Percentiles rank a stretch among this genome's conserved stretches.
Conservation (phyloP, 2,888 invertebrate genomes). For the Hemithea aestivaria region DNA sequence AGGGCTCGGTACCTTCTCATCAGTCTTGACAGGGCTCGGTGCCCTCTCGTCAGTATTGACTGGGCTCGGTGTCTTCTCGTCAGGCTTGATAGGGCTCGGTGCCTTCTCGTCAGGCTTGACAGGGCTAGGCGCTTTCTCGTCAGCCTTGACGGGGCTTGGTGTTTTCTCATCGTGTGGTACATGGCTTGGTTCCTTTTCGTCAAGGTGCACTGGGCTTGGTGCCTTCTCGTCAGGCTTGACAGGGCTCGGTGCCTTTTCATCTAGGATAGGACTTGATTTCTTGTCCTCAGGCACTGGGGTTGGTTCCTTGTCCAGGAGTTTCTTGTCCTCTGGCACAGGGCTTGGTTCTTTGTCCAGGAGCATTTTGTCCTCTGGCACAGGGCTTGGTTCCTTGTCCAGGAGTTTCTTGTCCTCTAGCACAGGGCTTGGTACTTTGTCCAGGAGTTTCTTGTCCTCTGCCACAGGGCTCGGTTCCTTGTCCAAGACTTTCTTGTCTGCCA, state of each 20-base stretch:
- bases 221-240: conserved; percentile 8
- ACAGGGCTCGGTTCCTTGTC: background rate
- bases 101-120: conserved; percentile 2
- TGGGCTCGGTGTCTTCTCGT: conserved; percentile 12
- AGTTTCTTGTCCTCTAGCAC: conserved; percentile 5
- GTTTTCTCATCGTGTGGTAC: conserved; percentile 11
- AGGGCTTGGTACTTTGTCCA: conserved; percentile 1
- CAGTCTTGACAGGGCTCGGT: background rate
- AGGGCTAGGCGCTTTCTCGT: conserved; percentile 10
- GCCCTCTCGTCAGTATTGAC: conserved; percentile 7
- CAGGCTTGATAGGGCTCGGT: conserved; percentile 10
- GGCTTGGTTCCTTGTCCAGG: conserved; percentile 12
- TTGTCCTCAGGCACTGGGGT: conserved; percentile 4
- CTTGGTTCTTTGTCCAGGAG: conserved; percentile 9
- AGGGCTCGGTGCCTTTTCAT: conserved; percentile 2
- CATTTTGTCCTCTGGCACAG: no score
- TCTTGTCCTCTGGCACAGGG: conserved; percentile 3
- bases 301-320: conserved; percentile 5
- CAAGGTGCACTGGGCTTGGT: conserved; percentile 3
- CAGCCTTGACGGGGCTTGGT: conserved; percentile 12
- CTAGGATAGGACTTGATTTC: background rate
- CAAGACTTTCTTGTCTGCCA: no score
- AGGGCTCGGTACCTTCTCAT: conserved; percentile 6
- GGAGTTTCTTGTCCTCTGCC: conserved; percentile 5
- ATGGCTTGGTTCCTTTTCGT: conserved; percentile 9